These are phyloP conservation scores for Hyppa rectilinea DNA, from an alignment of 2,888 invertebrate genomes.

Conservation along the genomic window DNA sequence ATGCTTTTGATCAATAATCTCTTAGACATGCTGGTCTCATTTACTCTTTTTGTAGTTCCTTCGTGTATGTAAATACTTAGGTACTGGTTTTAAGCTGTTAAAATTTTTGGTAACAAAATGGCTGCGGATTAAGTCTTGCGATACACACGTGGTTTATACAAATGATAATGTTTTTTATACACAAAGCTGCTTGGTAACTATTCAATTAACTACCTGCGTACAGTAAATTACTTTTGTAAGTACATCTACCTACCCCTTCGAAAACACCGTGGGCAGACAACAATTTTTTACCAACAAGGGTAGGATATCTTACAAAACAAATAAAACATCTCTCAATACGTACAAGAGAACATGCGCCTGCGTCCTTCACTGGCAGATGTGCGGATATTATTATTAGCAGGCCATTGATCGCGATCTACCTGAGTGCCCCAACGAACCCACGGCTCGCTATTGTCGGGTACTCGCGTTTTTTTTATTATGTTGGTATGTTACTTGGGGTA, in stretches of 20 bases:
- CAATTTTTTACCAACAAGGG: slow-evolving; percentile 20
- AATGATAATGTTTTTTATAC: too few species aligned
- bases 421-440: slow-evolving; percentile 42
- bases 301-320: slow-evolving; percentile 29
- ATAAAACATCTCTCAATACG: slow-evolving; percentile 27
- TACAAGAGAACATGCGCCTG: slow-evolving; percentile 18
- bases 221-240: background rate
- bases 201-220: background rate
- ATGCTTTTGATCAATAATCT: too few species aligned
- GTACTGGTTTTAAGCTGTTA: background rate
- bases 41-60: background rate
- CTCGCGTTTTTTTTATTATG: slow-evolving; percentile 9
- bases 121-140: background rate
- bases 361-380: slow-evolving; percentile 64
- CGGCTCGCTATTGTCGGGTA: slow-evolving; percentile 32
- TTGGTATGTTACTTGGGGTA: slow-evolving; percentile 30
- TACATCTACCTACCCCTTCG: slow-evolving; percentile 17
- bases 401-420: slow-evolving; percentile 58
- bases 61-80: background rate
- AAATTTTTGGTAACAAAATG: background rate
- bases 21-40: too few species aligned
- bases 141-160: background rate
- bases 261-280: background rate
- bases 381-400: slow-evolving; percentile 64
- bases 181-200: background rate